Percentiles rank a stretch among this genome's conserved stretches.
phyloP scores from a whole-genome alignment of 2,797 vertebrate species.

The Columba guinea region DNA sequence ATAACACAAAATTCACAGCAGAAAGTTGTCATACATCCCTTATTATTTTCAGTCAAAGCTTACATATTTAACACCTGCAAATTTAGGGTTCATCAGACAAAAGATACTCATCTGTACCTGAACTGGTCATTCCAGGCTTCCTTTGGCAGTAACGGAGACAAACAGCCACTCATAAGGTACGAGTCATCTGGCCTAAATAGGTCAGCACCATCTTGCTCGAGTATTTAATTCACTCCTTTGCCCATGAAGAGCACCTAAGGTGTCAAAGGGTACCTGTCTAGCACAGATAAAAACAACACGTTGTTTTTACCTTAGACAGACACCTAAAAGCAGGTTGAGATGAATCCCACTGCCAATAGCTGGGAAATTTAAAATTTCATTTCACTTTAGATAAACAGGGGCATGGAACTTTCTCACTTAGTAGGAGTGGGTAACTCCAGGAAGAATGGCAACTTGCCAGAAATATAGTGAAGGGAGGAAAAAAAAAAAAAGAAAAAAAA shows the following conservation, averaged over 20 bases:
- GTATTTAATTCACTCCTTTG: neutral
- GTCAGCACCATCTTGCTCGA: neutral
- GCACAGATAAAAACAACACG: neutral
- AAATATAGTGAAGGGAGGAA: neutral
- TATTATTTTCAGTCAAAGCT: neutral
- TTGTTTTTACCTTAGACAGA: neutral
- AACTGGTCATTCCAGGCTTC: neutral
- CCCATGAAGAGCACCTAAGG: neutral
- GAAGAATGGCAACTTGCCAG: neutral
- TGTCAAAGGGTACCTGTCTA: neutral
- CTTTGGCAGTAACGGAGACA: neutral
- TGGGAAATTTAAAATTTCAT: neutral
- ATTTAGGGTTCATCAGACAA: neutral
- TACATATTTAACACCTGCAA: neutral
- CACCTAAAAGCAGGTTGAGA: neutral
- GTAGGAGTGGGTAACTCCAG: neutral
- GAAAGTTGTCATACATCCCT: neutral
- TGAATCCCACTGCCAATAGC: neutral
- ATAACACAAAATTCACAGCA: neutral
- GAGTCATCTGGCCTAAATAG: neutral
- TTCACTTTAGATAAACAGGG: neutral
- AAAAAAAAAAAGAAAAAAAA: too few relatives aligned
- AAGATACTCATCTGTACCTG: neutral
- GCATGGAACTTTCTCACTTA: neutral
- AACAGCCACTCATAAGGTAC: fast-evolving